Percentiles rank a stretch among this genome's conserved stretches.
These are phyloP conservation scores for Zenarchopterus dispar DNA, from an alignment of 2,797 vertebrate genomes.

Conservation along the genomic window DNA sequence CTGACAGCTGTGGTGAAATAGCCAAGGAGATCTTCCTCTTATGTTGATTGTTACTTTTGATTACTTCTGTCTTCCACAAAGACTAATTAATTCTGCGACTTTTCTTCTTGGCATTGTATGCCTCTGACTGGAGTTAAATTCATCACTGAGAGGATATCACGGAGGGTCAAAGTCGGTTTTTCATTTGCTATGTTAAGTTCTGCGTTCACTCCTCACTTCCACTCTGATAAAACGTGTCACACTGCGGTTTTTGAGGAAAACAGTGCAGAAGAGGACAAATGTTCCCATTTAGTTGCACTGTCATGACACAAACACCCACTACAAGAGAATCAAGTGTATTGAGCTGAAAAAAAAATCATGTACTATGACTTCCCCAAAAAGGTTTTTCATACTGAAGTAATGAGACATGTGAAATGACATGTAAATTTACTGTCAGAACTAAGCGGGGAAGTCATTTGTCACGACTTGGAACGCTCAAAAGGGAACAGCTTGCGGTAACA, in stretches of 20 bases:
- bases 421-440: constrained; percentile 66
- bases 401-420: constrained; percentile 62
- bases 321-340: constrained; percentile 28
- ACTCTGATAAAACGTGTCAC: constrained; percentile 44
- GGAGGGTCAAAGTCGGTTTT: constrained; percentile 69
- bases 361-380: constrained; percentile 30
- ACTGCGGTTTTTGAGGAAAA: constrained; percentile 50
- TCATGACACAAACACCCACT: constrained; percentile 26
- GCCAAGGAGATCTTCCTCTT: constrained; percentile 75
- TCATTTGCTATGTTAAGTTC: constrained; percentile 50
- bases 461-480: constrained; percentile 69
- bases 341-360: constrained; percentile 3
- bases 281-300: constrained; percentile 31
- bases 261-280: constrained; percentile 29
- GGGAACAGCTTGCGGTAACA: constrained; percentile 76
- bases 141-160: constrained; percentile 64
- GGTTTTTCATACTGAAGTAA: constrained; percentile 47
- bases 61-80: constrained; percentile 78
- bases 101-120: constrained; percentile 66
- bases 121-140: constrained; percentile 66
- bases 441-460: constrained; percentile 71
- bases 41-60: constrained; percentile 72
- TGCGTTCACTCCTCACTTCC: constrained; percentile 32
- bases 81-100: constrained; percentile 80
- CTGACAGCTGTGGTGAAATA: constrained; percentile 76